Evolutionary conservation across 2,888 invertebrate species (phyloP), one percentile per base, ranked within the genome.

Genomic region (Nasonia oneida): DNA sequence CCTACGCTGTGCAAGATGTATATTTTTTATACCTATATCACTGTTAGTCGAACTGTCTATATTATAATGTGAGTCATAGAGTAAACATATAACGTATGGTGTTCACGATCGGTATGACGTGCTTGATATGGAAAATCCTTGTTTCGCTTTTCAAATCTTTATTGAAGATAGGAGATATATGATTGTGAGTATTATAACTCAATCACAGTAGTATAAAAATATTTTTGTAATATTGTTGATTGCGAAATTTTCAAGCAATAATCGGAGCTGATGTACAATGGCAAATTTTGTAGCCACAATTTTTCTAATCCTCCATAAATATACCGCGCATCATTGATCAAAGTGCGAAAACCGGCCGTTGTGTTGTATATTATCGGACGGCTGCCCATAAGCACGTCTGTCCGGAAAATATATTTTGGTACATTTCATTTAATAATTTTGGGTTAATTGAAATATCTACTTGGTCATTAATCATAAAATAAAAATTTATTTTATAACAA

Each of bases 271-370:
- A n/a, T 50, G 23, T 50, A 23, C 47, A 47, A 50, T 47, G 14
- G 14, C 29, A 47, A 23, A 23, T 15, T 64, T 64, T 47, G 6
- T n/a, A 8, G 8, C 42, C 33, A 15, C 18, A 0, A 57, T 70
- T 81, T 53, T 81, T 23, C 39, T 81, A 15, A 33, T 29, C 57
- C 23, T 47, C 0, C 8, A 47, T 47, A 82, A 82, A 33, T 76
- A 82, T 37, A 67, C 23, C 18, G 15, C 82, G 50, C 50, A 75
- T 82, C 75, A 75, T 67, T 70, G 47, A 76, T 82, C 76, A 76
- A 82, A 82, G 82, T 37, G 23, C 18, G 42, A 23, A 67, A 18
- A 29, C 74, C 42, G 61, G 61, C 3, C 61, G 15, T 29, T 67
- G 33, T 42, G 53, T 74, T 42, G 47, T 57, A n/a, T 47, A 81